Evolutionary conservation across 2,888 invertebrate species (phyloP).

Genomic region (Arenicola marina): DNA sequence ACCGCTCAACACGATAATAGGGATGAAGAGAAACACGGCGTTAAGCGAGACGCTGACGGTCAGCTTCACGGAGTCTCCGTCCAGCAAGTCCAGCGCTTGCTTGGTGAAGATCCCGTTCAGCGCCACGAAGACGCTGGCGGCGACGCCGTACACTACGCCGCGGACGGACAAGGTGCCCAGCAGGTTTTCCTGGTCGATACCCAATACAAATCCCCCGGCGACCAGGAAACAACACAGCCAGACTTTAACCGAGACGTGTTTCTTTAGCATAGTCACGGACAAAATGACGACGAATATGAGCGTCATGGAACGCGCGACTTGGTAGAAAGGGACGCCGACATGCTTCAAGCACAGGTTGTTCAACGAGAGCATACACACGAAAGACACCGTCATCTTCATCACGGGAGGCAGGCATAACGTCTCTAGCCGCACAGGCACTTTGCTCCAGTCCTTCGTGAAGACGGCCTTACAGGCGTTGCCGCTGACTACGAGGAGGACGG

Average conservation of each 20-base stretch:
- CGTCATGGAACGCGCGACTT: slow-evolving; percentile 58
- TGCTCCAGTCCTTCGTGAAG: slow-evolving; percentile 1
- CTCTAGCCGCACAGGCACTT: neutral
- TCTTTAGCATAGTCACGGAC: slow-evolving; percentile 47
- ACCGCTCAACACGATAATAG: slow-evolving; percentile 48
- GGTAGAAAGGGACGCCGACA: slow-evolving; percentile 59
- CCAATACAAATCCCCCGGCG: slow-evolving; percentile 54
- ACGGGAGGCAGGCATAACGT: slow-evolving; percentile 27
- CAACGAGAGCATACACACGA: slow-evolving; percentile 52
- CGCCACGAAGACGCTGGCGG: slow-evolving; percentile 56
- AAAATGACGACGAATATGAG: slow-evolving; percentile 57
- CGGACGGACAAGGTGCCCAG: slow-evolving; percentile 50
- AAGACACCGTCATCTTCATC: slow-evolving; percentile 46
- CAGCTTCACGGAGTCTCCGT: slow-evolving; percentile 49
- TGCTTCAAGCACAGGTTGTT: slow-evolving; percentile 60
- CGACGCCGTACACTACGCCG: slow-evolving; percentile 55
- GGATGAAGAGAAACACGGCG: slow-evolving; percentile 49
- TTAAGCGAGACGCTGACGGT: slow-evolving; percentile 54
- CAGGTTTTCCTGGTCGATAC: slow-evolving; percentile 56
- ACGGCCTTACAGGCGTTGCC: neutral
- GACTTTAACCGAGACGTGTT: slow-evolving; percentile 39
- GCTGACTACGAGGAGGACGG: slow-evolving; percentile 41
- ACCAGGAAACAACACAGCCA: slow-evolving; percentile 50
- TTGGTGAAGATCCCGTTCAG: slow-evolving; percentile 58
- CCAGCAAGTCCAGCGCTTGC: slow-evolving; percentile 44